These are phyloP conservation scores for Acanthurus leucopareius DNA, from an alignment of 2,797 vertebrate species.

Conservation along the genomic window DNA sequence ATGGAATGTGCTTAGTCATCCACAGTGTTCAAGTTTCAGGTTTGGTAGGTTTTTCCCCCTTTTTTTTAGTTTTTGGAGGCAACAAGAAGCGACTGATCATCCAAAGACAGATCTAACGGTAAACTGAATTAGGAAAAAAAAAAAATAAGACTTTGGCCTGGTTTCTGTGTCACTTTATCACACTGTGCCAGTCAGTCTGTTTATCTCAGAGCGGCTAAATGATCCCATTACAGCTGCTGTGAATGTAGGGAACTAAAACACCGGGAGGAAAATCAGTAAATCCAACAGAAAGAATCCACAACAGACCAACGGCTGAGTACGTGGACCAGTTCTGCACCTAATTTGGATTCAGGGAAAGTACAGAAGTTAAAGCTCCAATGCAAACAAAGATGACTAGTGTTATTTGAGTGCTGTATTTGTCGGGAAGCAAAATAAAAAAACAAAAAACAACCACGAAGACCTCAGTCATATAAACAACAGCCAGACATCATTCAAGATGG, in stretches of 20 bases:
- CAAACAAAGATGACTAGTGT: neutral
- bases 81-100: fast-evolving
- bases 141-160: neutral
- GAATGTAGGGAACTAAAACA: neutral
- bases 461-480: neutral
- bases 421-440: neutral
- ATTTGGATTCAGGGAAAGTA: neutral
- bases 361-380: no score
- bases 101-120: neutral
- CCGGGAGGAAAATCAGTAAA: neutral
- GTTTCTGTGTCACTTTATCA: neutral
- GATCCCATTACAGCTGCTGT: neutral
- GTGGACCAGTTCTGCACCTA: neutral
- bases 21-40: neutral
- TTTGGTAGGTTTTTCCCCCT: neutral
- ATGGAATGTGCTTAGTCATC: conserved; percentile 56
- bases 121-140: neutral
- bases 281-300: neutral
- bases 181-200: neutral
- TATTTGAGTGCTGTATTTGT: conserved; percentile 3
- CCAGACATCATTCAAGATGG: neutral
- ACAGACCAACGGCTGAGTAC: neutral
- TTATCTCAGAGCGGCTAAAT: neutral
- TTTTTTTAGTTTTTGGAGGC: neutral
- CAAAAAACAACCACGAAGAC: neutral